phyloP scores from a whole-genome alignment of 2,888 invertebrate genomes.

The Dendrolimus houi region DNA sequence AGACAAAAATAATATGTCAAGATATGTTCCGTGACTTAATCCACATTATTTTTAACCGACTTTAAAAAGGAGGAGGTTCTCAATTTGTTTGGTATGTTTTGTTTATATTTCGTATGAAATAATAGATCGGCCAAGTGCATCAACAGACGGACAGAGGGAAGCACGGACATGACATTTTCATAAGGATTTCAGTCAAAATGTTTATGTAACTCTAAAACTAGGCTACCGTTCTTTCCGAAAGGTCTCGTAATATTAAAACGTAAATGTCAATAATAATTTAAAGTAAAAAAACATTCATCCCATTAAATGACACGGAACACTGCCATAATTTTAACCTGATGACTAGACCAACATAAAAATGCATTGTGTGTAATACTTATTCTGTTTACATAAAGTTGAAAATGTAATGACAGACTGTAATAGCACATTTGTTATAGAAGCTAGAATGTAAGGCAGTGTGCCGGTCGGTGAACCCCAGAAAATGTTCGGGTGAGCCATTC shows the following conservation, averaged over 20 bases:
- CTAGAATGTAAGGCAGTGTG: slow-evolving; percentile 64
- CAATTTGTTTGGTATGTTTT: too few relatives aligned
- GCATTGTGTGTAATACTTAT: slow-evolving; percentile 7
- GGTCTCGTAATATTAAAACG: not conserved
- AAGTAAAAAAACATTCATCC: slow-evolving; percentile 1
- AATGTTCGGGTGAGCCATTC: slow-evolving; percentile 41
- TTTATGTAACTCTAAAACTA: not conserved
- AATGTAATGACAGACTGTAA: slow-evolving; percentile 4
- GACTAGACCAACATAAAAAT: not conserved
- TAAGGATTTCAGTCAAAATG: too few relatives aligned
- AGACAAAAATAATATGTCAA: too few relatives aligned
- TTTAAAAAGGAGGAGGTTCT: too few relatives aligned
- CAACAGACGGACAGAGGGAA: too few relatives aligned
- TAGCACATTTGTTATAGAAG: slow-evolving; percentile 12
- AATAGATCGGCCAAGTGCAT: too few relatives aligned
- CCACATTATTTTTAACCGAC: too few relatives aligned
- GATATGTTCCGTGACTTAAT: too few relatives aligned
- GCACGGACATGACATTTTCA: too few relatives aligned
- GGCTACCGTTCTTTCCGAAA: not conserved
- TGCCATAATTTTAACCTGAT: slow-evolving; percentile 12
- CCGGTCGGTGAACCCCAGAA: slow-evolving; percentile 53
- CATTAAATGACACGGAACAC: slow-evolving; percentile 3
- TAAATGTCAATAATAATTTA: not conserved
- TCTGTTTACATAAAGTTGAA: slow-evolving; percentile 10
- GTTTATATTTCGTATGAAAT: too few relatives aligned